A percentile compares a stretch with the other conserved stretches of the same genome.
Conservation (phyloP, 2,888 invertebrate species). For the Neoaliturus tenellus region DNA sequence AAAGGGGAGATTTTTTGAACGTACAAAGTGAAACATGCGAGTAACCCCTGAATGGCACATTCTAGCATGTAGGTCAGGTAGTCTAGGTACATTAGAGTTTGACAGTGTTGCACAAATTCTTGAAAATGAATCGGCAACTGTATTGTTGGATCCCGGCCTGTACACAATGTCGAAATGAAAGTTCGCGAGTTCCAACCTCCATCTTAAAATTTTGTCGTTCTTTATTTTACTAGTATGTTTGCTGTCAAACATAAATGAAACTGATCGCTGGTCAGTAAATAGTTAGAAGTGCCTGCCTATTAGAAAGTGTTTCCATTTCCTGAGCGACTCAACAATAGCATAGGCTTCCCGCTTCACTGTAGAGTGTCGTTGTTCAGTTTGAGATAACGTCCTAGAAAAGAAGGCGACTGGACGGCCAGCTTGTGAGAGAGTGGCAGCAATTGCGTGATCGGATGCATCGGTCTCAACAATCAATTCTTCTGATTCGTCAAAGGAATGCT, state of each 20-base stretch:
- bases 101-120: background rate
- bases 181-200: constrained; percentile 48
- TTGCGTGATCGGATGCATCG: constrained; percentile 15
- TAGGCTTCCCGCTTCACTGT: constrained; percentile 53
- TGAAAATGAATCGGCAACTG: background rate
- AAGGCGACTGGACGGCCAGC: constrained; percentile 23
- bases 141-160: background rate
- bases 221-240: constrained; percentile 24
- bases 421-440: constrained; percentile 33
- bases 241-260: constrained; percentile 3
- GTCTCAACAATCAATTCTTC: background rate
- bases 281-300: constrained; percentile 58
- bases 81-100: background rate
- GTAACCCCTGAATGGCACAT: background rate
- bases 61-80: background rate
- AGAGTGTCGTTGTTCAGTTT: constrained; percentile 6
- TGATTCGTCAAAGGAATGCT: background rate
- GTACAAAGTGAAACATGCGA: background rate
- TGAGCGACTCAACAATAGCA: constrained; percentile 62
- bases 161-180: constrained; percentile 32
- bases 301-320: constrained; percentile 61
- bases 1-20: background rate
- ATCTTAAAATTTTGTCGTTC: constrained; percentile 48
- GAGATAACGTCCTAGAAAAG: constrained; percentile 38
- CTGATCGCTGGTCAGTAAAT: constrained; percentile 58